phyloP scores from a whole-genome alignment of 2,113 vertebrate species.

The Rhabdomys dilectus region DNA sequence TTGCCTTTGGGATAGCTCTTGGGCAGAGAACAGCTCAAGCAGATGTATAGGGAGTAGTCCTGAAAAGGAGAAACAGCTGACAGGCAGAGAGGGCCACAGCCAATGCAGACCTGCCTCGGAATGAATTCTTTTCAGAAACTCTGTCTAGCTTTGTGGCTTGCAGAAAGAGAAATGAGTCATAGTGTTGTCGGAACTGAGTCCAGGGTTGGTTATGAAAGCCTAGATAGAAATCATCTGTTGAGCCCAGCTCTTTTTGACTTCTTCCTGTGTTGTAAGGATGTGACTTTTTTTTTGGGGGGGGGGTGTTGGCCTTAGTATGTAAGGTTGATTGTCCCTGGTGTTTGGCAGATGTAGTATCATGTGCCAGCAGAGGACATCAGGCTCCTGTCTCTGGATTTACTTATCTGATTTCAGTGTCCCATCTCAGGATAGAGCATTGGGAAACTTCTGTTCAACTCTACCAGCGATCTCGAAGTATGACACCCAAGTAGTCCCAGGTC shows the following conservation, averaged over 20 bases:
- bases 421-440: neutral
- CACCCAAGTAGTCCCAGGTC: neutral
- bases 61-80: neutral
- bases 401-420: neutral
- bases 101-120: neutral
- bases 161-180: neutral
- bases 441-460: neutral
- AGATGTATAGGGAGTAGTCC: neutral
- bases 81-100: neutral
- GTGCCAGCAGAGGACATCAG: neutral
- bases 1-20: neutral
- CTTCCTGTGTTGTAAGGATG: neutral
- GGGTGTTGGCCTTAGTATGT: neutral
- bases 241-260: neutral
- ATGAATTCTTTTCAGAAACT: neutral
- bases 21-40: neutral
- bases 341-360: neutral
- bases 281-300: constrained; percentile 22
- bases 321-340: neutral
- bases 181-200: neutral
- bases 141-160: neutral
- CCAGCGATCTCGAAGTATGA: neutral
- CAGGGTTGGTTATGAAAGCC: neutral
- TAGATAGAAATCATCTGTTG: neutral
- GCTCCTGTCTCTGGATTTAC: neutral